Percentiles rank a stretch among this genome's conserved stretches.
These are phyloP conservation scores for Malthinus seriepunctatus DNA, from an alignment of 2,888 invertebrate genomes.

Conservation along the genomic window DNA sequence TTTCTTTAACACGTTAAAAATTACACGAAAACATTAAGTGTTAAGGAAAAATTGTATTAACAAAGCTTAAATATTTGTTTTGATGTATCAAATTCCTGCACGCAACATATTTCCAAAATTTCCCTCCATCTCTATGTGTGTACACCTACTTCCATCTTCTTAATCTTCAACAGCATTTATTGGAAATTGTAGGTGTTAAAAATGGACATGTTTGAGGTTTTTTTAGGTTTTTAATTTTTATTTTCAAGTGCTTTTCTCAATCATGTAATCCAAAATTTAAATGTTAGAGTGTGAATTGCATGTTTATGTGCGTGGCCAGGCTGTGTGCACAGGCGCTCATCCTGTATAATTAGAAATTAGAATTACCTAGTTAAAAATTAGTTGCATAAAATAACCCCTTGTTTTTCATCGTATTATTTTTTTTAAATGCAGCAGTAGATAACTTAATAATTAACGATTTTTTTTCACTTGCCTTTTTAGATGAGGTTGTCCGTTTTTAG, in stretches of 20 bases:
- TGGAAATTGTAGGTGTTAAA: constrained; percentile 25
- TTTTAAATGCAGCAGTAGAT: constrained; percentile 3
- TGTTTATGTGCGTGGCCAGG: constrained; percentile 67
- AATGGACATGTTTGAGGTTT: constrained; percentile 34
- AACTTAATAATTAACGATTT: not conserved
- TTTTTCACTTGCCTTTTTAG: too few species aligned
- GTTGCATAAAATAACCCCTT: constrained; percentile 1
- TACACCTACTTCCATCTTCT: constrained; percentile 20
- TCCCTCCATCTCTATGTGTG: constrained; percentile 17
- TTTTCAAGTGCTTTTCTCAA: constrained; percentile 17
- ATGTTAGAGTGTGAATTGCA: constrained; percentile 50
- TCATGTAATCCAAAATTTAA: constrained; percentile 33
- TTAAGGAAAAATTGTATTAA: constrained; percentile 36
- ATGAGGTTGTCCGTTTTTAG: constrained; percentile 1
- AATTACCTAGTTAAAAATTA: constrained; percentile 4
- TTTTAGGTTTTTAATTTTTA: constrained; percentile 14
- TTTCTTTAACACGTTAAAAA: constrained; percentile 32
- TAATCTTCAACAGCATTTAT: constrained; percentile 21
- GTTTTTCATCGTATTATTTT: not conserved
- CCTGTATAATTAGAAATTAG: constrained; percentile 19
- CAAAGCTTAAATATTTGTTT: constrained; percentile 30
- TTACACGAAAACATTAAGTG: constrained; percentile 19
- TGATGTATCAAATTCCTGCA: constrained; percentile 41
- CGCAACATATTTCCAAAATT: constrained; percentile 41
- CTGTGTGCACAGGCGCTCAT: constrained; percentile 64